These are phyloP conservation scores for Phyllotreta cruciferae DNA, from an alignment of 2,888 invertebrate species.

Conservation along the genomic window DNA sequence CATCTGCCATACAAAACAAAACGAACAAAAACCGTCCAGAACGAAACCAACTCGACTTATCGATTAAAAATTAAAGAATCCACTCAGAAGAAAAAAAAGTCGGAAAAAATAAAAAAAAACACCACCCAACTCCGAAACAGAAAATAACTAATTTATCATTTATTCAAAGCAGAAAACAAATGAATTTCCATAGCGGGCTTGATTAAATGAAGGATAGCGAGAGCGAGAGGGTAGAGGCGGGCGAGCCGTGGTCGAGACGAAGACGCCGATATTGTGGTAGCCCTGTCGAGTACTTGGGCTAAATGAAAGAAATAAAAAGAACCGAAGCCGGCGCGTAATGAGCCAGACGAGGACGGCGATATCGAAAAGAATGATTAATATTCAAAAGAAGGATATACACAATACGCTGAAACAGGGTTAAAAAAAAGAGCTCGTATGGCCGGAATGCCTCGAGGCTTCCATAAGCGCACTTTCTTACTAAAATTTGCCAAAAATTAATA, in stretches of 20 bases:
- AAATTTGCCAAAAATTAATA: neutral
- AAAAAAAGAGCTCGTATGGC: constrained; percentile 42
- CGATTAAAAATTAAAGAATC: constrained; percentile 45
- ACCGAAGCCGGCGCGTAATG: constrained; percentile 37
- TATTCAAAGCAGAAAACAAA: constrained; percentile 57
- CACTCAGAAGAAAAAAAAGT: constrained; percentile 29
- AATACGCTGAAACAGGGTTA: constrained; percentile 45
- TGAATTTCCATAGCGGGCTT: constrained; percentile 56
- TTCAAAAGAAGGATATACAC: constrained; percentile 49
- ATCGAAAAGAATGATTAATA: constrained; percentile 53
- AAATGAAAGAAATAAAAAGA: constrained; percentile 44
- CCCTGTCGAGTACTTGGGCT: constrained; percentile 35
- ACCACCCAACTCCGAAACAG: constrained; percentile 49
- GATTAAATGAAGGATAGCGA: constrained; percentile 56
- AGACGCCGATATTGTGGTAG: constrained; percentile 39
- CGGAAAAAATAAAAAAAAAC: constrained; percentile 46
- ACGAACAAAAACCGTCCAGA: constrained; percentile 4
- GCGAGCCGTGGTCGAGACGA: constrained; percentile 31
- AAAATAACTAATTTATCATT: constrained; percentile 57
- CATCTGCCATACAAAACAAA: constrained; percentile 27
- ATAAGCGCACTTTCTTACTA: constrained; percentile 24
- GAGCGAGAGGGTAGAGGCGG: constrained; percentile 44
- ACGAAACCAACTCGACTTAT: constrained; percentile 30
- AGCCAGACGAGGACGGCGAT: constrained; percentile 39
- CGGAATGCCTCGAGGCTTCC: constrained; percentile 34